A percentile compares a stretch with the other conserved stretches of the same genome.
phyloP scores from a whole-genome alignment of 1,140 invertebrate species.

The Rhagoletis pomonella region DNA sequence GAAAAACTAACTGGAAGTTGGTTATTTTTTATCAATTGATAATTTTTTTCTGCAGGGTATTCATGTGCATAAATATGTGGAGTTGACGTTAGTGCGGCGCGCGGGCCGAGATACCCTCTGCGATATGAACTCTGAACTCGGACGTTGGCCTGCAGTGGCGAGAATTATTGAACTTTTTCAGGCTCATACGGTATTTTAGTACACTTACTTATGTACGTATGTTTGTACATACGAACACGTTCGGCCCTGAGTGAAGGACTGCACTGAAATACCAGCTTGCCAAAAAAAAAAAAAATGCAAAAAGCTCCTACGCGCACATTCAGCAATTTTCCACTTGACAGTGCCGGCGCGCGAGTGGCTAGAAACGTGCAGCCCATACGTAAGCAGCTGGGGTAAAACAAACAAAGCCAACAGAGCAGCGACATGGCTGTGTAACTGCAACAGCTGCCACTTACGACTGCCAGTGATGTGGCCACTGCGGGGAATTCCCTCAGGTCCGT shows the following conservation, averaged over 20 bases:
- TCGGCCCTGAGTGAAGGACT: not conserved
- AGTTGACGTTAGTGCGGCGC: not conserved
- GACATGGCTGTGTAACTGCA: slow-evolving; percentile 52
- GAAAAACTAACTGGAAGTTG: no score
- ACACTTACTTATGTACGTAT: not conserved
- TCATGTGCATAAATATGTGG: not conserved
- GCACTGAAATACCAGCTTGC: not conserved
- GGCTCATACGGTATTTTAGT: not conserved
- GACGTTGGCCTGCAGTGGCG: slow-evolving; percentile 6
- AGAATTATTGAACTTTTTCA: slow-evolving; percentile 54
- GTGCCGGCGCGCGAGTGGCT: slow-evolving; percentile 56
- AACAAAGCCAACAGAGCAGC: slow-evolving; percentile 47
- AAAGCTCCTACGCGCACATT: slow-evolving; percentile 57
- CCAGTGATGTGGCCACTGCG: not conserved
- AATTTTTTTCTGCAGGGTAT: no score
- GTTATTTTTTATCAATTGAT: no score
- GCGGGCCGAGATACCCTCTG: not conserved
- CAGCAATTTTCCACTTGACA: slow-evolving; percentile 71
- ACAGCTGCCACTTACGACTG: slow-evolving; percentile 16
- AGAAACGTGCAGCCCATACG: slow-evolving; percentile 33
- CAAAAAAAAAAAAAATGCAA: slow-evolving; percentile 51
- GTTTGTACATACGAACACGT: not conserved
- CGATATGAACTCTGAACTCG: slow-evolving; percentile 39
- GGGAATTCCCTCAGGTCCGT: slow-evolving; percentile 33
- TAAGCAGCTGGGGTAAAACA: slow-evolving; percentile 48